These are phyloP conservation scores for Speoplatyrhinus poulsoni DNA, from an alignment of 2,113 vertebrate species.

Conservation along the genomic window DNA sequence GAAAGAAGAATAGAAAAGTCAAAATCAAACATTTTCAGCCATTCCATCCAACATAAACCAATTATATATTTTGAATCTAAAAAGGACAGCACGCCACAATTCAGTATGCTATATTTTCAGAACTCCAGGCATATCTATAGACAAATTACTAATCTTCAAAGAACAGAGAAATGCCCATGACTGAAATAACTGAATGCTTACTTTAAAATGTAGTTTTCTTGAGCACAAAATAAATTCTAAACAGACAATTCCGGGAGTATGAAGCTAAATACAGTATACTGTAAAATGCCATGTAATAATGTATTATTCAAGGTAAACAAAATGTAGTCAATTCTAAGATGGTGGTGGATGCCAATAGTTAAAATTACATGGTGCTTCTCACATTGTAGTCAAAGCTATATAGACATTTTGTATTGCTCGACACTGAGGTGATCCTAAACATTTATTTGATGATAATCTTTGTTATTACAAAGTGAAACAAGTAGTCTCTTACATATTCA, in stretches of 20 bases:
- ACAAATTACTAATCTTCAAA: too few relatives aligned
- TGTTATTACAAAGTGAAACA: not conserved
- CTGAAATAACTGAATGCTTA: too few relatives aligned
- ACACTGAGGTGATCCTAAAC: not conserved
- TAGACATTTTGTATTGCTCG: not conserved
- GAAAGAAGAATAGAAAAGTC: too few relatives aligned
- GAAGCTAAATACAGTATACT: not conserved
- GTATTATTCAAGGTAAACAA: not conserved
- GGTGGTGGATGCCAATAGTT: too few relatives aligned
- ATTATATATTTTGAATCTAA: too few relatives aligned
- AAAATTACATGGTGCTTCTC: not conserved
- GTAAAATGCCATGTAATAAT: not conserved
- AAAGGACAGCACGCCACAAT: too few relatives aligned
- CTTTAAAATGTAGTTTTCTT: too few relatives aligned
- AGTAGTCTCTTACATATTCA: conserved; percentile 82
- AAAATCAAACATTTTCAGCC: too few relatives aligned
- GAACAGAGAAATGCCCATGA: too few relatives aligned
- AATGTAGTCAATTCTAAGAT: not conserved
- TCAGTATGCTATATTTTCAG: too few relatives aligned
- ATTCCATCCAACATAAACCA: too few relatives aligned
- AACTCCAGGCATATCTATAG: too few relatives aligned
- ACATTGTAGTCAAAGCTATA: not conserved
- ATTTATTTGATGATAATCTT: conserved; percentile 5
- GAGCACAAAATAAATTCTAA: not conserved
- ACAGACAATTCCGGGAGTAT: not conserved